Percentiles rank a stretch among this genome's conserved stretches.
Conservation (phyloP, 1,140 invertebrate genomes). For the Phymastichus coffea region DNA sequence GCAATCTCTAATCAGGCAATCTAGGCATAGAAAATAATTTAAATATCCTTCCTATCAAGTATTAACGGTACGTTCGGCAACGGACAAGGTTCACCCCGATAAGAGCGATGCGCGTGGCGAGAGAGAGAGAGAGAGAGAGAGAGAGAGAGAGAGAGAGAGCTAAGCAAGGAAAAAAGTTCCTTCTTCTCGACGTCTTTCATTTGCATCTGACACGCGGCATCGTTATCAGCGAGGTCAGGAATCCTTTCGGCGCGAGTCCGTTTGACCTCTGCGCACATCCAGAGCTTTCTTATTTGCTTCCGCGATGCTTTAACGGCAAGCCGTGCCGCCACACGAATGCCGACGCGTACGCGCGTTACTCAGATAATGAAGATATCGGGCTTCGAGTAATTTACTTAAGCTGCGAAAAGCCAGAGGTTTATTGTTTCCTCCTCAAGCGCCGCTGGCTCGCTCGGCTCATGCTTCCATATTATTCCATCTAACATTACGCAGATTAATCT, state of each 20-base stretch:
- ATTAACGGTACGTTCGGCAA: constrained; percentile 6
- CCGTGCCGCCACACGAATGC: neutral
- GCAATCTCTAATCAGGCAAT: no score
- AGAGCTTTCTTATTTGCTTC: neutral
- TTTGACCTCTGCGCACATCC: constrained; percentile 2
- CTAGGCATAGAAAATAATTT: constrained; percentile 5
- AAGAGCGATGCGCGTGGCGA: neutral
- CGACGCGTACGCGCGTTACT: constrained; percentile 14
- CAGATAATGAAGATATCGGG: constrained; percentile 26
- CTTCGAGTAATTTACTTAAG: constrained; percentile 14
- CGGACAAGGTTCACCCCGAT: neutral
- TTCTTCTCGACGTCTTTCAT: neutral
- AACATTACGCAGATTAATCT: constrained; percentile 7
- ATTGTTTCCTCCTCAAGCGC: constrained; percentile 22
- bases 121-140: no score
- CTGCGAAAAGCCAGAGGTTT: neutral
- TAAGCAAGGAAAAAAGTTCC: neutral
- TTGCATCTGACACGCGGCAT: neutral
- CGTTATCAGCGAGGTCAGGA: constrained; percentile 11
- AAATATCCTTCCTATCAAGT: constrained; percentile 3
- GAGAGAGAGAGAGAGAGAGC: no score
- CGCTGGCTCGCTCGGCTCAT: neutral
- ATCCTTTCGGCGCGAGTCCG: neutral
- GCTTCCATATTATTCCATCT: neutral
- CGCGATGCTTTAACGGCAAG: neutral